Conservation (phyloP, 2,797 vertebrate species). For the Poeciliopsis turneri region DNA sequence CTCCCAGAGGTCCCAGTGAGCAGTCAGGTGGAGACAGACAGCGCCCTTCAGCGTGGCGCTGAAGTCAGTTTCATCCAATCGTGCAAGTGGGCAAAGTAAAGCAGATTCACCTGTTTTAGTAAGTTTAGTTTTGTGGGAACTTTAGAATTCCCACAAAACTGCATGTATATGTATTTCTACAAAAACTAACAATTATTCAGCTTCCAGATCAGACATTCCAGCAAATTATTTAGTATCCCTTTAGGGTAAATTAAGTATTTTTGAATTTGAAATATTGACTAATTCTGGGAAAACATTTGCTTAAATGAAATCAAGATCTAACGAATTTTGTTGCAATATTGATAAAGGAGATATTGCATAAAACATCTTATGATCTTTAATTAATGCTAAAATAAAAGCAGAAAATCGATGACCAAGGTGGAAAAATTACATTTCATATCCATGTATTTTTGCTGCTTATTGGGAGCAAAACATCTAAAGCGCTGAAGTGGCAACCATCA, state of each 20-base stretch:
- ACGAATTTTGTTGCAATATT: not conserved
- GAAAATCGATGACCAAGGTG: too few species aligned
- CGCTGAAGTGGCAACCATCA: not conserved
- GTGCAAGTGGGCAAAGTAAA: not conserved
- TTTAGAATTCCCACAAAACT: too few species aligned
- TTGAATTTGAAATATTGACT: not conserved
- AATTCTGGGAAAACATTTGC: not conserved
- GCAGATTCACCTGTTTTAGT: too few species aligned
- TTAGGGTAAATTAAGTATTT: too few species aligned
- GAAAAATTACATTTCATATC: not conserved
- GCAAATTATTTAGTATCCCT: too few species aligned
- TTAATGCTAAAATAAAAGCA: not conserved
- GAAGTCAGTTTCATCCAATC: constrained; percentile 37
- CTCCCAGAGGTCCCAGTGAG: constrained; percentile 53
- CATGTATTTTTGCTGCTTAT: not conserved
- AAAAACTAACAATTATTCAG: not conserved
- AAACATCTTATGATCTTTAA: not conserved
- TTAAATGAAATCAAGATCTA: not conserved
- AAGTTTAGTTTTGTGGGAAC: too few species aligned
- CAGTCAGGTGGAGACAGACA: constrained; percentile 64
- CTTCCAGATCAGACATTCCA: not conserved
- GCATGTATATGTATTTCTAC: too few species aligned
- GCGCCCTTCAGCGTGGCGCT: constrained; percentile 37
- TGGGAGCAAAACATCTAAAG: not conserved
- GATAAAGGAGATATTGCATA: not conserved